Evolutionary conservation across 2,113 vertebrate species (phyloP), one percentile per base, ranked within the genome.

Genomic region (Motacilla tschutschensis): DNA sequence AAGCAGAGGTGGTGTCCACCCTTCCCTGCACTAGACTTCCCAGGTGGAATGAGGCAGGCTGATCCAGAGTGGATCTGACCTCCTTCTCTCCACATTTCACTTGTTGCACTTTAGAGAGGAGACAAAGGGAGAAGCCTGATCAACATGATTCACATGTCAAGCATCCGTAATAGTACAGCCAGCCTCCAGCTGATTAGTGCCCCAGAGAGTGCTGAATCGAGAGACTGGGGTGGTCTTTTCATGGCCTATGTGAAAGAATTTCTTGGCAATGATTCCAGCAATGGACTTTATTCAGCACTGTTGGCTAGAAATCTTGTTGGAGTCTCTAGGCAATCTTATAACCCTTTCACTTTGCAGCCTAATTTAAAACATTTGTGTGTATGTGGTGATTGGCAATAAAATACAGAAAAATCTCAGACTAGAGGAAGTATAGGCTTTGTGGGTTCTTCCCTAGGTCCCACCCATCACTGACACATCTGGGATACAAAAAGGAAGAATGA

Each of bases 271-370:
- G 38, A 36, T 67, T 94, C 48, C 53, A 79, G 81, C 31, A 89
- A n/a, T 26, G 57, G 79, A 24, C 79, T 93, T 88, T 74, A 79
- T 87, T 95, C 86, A 90, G 48, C 65, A 57, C 53, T 57, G 48
- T 67, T 93, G 87, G 84, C 90, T 90, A 53, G 57, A 92, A 90
- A 84, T 64, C 38, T 46, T 88, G 33, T 33, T 91, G 62, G 55
- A 92, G 67, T 86, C 90, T 92, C 86, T 65, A 86, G 81, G 82
- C 88, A 94, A 79, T 82, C 88, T 88, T 74, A 79, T 44, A 88
- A 90, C 40, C 75, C 67, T 82, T 91, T 85, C 60, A 59, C 41
- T 93, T 85, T 69, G 21, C 25, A 50, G 72, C 43, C 72, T 95
- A 85, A 93, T 90, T 83, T 70, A 83, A 92, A 93, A 90, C 81